Conservation (phyloP, 2,113 vertebrate species). For the Microtus richardsoni region DNA sequence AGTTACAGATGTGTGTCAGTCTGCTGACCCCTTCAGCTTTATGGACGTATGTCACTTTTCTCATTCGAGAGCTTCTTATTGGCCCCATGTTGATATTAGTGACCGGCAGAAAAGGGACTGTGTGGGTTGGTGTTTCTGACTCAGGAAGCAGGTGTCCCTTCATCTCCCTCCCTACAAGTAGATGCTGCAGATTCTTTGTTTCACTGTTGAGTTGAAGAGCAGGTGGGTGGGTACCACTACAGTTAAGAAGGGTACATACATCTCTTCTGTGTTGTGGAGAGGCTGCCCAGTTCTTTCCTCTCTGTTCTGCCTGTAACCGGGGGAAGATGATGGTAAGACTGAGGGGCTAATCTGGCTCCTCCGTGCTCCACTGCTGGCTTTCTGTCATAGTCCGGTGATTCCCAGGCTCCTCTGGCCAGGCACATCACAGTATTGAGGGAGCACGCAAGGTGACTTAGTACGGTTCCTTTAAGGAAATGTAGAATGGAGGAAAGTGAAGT, state of each 20-base stretch:
- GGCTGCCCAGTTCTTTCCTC: not conserved
- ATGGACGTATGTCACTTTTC: not conserved
- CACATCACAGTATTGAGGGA: not conserved
- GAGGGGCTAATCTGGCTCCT: not conserved
- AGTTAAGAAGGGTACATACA: not conserved
- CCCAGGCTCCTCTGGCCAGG: not conserved
- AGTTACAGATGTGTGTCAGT: not conserved
- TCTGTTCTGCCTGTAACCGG: not conserved
- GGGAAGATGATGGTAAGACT: not conserved
- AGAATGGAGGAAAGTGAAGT: not conserved
- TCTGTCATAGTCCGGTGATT: not conserved
- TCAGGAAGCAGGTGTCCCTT: not conserved
- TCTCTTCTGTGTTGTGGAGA: not conserved
- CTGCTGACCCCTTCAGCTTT: not conserved
- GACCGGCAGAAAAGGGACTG: not conserved
- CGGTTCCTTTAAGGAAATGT: not conserved
- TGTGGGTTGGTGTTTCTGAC: not conserved
- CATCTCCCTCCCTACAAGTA: not conserved
- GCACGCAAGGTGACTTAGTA: not conserved
- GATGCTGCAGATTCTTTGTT: not conserved
- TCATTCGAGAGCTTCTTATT: not conserved
- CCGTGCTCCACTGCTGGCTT: not conserved
- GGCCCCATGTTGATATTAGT: not conserved
- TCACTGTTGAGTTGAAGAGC: not conserved
- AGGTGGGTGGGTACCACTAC: not conserved